A percentile compares a stretch with the other conserved stretches of the same genome.
These are phyloP conservation scores for Brachypteracias leptosomus DNA, from an alignment of 2,113 vertebrate genomes.

Conservation along the genomic window DNA sequence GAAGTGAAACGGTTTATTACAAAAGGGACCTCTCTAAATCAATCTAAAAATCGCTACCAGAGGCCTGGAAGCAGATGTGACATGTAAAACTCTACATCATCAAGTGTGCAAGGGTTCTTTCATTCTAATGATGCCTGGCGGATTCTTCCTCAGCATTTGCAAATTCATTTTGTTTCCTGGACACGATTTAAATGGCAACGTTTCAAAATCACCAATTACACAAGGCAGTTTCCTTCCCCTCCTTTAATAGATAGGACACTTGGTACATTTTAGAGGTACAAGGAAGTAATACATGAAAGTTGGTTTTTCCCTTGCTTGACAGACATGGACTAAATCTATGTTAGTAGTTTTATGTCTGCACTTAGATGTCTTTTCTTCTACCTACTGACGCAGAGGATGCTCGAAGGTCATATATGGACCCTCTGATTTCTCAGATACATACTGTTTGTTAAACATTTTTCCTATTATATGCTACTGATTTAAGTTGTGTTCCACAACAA, in stretches of 20 bases:
- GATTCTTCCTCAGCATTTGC: neutral
- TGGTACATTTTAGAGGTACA: neutral
- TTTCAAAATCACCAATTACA: neutral
- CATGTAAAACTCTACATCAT: neutral
- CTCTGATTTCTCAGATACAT: neutral
- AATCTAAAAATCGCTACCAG: constrained; percentile 18
- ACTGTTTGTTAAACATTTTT: neutral
- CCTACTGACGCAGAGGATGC: neutral
- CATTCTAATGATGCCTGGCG: neutral
- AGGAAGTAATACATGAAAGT: neutral
- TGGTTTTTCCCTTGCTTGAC: neutral
- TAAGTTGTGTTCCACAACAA: neutral
- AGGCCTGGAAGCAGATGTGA: neutral
- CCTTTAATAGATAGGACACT: neutral
- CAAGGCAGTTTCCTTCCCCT: neutral
- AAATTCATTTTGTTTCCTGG: neutral
- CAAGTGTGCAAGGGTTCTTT: neutral
- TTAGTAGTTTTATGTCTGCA: fast-evolving
- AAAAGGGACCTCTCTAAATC: constrained; percentile 55
- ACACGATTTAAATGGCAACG: neutral
- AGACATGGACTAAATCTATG: neutral
- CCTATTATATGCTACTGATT: neutral
- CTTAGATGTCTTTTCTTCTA: neutral
- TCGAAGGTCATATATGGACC: neutral
- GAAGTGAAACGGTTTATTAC: constrained; percentile 56